Evolutionary conservation across 2,888 invertebrate species (phyloP), one percentile per base, ranked within the genome.

Genomic region (Acanthosoma haemorrhoidale): DNA sequence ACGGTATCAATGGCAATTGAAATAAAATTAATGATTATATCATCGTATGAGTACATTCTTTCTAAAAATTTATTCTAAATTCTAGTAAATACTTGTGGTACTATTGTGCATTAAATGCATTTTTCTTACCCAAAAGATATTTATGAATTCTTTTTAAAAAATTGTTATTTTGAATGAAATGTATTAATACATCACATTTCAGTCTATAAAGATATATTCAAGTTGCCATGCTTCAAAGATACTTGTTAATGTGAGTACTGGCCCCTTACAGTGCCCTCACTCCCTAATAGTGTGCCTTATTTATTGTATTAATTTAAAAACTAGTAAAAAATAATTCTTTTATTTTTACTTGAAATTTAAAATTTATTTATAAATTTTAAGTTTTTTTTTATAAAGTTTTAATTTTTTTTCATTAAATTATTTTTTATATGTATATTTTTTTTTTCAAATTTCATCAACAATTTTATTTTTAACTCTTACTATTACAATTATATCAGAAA

Each of bases 261-360:
- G 67, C 36, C 36, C 38, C 57, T 57, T 51, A 51, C 57, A 51
- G 25, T 67, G 67, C 67, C 67, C 67, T 67, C 43, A 67, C 57
- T 67, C 67, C 67, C 67, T 67, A 51, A 67, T 67, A 67, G 67
- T 67, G 67, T 67, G 67, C 67, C 67, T 67, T 67, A 67, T 51
- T 67, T 57, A 67, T 51, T 63, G 29, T 31, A 66, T 66, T 66
- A 51, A 51, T 66, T 66, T 51, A 66, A 51, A 38, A 57, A 34
- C 32, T 43, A 51, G 67, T 11, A 57, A 67, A 66, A 41, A 41
- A 25, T 2, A 21, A 16, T 3, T 9, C 25, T n/a, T n/a, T n/a
- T n/a, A n/a, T 43, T 43, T 51, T n/a, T 9, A 25, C 11, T 51
- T 51, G 21, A 6, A 25, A 51, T n/a, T n/a, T 25, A 43, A 43